Evolutionary conservation across 2,888 invertebrate species (phyloP).

Genomic region (Trisateles emortualis): DNA sequence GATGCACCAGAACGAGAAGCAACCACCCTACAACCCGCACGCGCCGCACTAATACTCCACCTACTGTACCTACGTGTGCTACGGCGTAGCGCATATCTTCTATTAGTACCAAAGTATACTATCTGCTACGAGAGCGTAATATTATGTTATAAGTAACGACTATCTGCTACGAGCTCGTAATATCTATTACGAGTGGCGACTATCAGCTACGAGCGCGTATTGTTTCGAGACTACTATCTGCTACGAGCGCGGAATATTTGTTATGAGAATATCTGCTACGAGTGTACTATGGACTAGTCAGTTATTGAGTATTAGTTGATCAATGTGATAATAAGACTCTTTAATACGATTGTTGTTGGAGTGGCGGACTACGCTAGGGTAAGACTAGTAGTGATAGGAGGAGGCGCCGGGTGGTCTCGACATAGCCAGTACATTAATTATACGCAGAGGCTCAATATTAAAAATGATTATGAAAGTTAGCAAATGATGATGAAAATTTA

Average conservation of each 20-base stretch:
- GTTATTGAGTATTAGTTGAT: not conserved
- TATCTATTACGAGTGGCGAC: not conserved
- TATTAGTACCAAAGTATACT: not conserved
- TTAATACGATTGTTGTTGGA: not conserved
- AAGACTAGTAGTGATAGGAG: not conserved
- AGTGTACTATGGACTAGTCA: constrained; percentile 1
- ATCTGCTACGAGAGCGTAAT: constrained; percentile 1
- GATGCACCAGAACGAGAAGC: constrained; percentile 50
- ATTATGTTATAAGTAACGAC: too few relatives aligned
- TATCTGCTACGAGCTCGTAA: not conserved
- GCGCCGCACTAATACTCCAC: constrained; percentile 41
- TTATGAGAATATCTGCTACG: not conserved
- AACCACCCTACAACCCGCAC: constrained; percentile 61
- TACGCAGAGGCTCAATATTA: constrained; percentile 9
- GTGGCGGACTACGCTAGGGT: constrained; percentile 9
- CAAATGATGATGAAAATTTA: too few relatives aligned
- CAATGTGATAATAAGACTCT: constrained; percentile 7
- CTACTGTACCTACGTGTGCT: not conserved
- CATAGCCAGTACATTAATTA: not conserved
- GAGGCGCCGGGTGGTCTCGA: not conserved
- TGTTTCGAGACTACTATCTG: not conserved
- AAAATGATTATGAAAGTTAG: too few relatives aligned
- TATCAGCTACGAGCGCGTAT: not conserved
- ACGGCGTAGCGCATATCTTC: not conserved
- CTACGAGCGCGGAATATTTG: not conserved